Base-by-base conservation (phyloP, 2,113 vertebrate species). In the Varanus salvator region DNA sequence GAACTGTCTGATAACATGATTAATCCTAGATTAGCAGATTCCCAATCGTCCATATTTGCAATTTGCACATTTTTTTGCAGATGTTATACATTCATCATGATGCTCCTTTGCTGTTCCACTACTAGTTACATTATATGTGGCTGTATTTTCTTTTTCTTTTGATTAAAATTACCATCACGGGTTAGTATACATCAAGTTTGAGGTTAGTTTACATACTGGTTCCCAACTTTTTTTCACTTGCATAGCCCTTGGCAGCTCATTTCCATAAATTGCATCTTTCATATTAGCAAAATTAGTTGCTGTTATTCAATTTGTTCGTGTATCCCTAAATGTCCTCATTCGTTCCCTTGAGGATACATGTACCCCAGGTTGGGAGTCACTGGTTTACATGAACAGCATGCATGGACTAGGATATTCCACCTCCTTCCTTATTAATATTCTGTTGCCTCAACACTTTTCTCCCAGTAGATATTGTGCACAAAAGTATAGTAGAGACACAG, bases 21-120 rank as follows among this genome's bases (percentile, higher is more conserved):
- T 88, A 80, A 85, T 92, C 87, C 80, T 31, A n/a, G 86, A 50
- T 84, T 90, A 76, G 60, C 52, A 76, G 9, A 6, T 76, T 86
- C 15, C 23, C 83, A 66, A 17, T 19, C 88, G 25, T 69, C 0
- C 0, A 38, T 60, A 6, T 80, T 91, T 90, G 86, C 80, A 72
- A 83, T 87, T 89, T 76, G 57, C 52, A 82, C 75, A 0, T 19
- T 78, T 87, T 87, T 19, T 74, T 57, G 74, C 50, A 50, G 76
- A 27, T 76, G 75, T 84, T 64, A 84, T 78, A 6, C 31, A 91
- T 93, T 54, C 21, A 60, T 50, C 52, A n/a, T 80, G 31, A 6
- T 25, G 57, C 27, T 71, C 15, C 4, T 52, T 1, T 71, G 44
- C 7, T 75, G 3, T 7, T 8, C 11, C 15, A 60, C 1, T 52